Evolutionary conservation across 2,113 vertebrate genomes (phyloP).

Genomic region (Pelodiscus sinensis): DNA sequence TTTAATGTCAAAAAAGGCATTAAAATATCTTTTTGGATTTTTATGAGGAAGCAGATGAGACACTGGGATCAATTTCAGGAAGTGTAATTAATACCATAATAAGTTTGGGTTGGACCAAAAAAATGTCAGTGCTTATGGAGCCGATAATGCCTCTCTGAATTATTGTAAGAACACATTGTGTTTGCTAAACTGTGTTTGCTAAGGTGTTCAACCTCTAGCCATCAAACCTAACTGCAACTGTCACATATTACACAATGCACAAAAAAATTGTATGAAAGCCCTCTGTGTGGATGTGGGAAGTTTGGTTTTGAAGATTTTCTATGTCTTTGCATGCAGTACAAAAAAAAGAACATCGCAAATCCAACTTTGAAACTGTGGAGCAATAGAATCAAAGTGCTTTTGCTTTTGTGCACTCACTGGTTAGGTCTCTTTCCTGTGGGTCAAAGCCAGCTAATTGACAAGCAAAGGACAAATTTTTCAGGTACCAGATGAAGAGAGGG

Average conservation of each 20-base stretch:
- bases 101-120: not conserved
- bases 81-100: not conserved
- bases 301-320: not conserved
- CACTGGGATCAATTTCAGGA: not conserved
- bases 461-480: not conserved
- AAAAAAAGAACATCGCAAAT: not conserved
- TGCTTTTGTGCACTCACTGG: not conserved
- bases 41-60: not conserved
- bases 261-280: not conserved
- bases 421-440: not conserved
- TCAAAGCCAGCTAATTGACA: rapidly evolving
- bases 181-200: not conserved
- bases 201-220: not conserved
- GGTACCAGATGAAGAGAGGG: not conserved
- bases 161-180: not conserved
- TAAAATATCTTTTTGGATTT: not conserved
- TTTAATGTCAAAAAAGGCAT: not conserved
- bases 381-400: not conserved
- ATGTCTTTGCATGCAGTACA: not conserved
- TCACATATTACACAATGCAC: not conserved
- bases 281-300: not conserved
- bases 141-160: not conserved
- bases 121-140: not conserved
- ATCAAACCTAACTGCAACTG: not conserved
- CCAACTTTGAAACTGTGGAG: not conserved